A percentile compares a stretch with the other conserved stretches of the same genome.
These are phyloP conservation scores for Stictocephala bisonia DNA, from an alignment of 2,888 invertebrate species.

Conservation along the genomic window DNA sequence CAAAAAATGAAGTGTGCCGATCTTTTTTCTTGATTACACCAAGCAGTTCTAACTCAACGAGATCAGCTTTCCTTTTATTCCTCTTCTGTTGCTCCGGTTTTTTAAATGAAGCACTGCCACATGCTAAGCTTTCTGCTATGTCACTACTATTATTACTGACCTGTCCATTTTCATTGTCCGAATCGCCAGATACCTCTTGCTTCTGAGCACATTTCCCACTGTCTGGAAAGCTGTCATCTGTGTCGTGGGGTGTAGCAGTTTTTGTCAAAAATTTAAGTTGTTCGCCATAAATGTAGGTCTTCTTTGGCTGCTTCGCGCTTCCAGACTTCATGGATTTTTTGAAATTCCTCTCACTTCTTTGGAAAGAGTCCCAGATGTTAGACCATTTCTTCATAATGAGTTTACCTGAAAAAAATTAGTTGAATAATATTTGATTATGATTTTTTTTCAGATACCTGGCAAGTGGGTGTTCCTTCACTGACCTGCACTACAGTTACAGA, in stretches of 20 bases:
- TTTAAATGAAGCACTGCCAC: conserved; percentile 30
- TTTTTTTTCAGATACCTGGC: conserved; percentile 59
- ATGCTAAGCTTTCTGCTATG: conserved; percentile 4
- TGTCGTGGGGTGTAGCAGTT: conserved; percentile 20
- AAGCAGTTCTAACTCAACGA: conserved; percentile 24
- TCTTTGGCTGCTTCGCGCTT: conserved; percentile 15
- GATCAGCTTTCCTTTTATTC: conserved; percentile 20
- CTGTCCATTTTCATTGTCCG: conserved; percentile 27
- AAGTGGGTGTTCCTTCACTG: conserved; percentile 59
- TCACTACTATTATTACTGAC: conserved; percentile 29
- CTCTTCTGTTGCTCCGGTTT: conserved; percentile 24
- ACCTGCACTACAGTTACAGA: conserved; percentile 60
- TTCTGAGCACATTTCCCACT: conserved; percentile 22
- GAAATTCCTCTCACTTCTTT: conserved; percentile 25
- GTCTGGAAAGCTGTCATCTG: conserved; percentile 28
- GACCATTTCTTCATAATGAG: conserved; percentile 15
- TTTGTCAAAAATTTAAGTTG: conserved; percentile 25
- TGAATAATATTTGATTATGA: background rate
- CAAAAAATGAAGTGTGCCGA: conserved; percentile 48
- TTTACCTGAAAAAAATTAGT: conserved; percentile 18
- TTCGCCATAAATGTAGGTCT: conserved; percentile 21
- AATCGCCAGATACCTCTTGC: conserved; percentile 31
- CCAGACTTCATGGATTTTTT: conserved; percentile 21
- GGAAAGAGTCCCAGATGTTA: conserved; percentile 29
- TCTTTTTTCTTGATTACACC: conserved; percentile 35